phyloP scores from a whole-genome alignment of 2,888 invertebrate genomes.

The Lithosia quadra region DNA sequence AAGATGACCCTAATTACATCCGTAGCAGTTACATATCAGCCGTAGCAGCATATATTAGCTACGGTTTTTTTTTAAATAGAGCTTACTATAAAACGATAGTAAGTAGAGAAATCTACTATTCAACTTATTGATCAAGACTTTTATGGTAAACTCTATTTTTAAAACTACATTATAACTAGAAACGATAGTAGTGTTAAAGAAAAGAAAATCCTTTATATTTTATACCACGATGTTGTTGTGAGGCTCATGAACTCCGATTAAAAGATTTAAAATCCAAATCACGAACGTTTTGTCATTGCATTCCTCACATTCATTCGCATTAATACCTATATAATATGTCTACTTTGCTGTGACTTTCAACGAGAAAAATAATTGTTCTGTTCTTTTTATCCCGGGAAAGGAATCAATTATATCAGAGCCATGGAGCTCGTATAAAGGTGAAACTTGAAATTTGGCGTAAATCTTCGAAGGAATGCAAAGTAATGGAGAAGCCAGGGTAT shows the following conservation, averaged over 20 bases:
- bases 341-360: conserved; percentile 28
- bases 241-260: conserved; percentile 9
- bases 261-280: conserved; percentile 38
- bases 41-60: neutral
- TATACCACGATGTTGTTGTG: neutral
- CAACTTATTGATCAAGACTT: too few relatives aligned
- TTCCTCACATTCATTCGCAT: conserved; percentile 35
- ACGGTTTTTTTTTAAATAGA: neutral
- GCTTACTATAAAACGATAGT: too few relatives aligned
- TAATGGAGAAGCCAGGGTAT: too few relatives aligned
- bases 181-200: neutral
- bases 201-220: neutral
- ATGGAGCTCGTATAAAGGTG: too few relatives aligned
- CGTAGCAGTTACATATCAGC: too few relatives aligned
- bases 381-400: neutral
- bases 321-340: conserved; percentile 10
- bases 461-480: too few relatives aligned
- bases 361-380: neutral
- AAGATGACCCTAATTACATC: too few relatives aligned
- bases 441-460: too few relatives aligned
- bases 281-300: conserved; percentile 43
- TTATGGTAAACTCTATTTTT: too few relatives aligned
- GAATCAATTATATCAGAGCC: too few relatives aligned
- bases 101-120: too few relatives aligned
- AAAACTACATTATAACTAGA: too few relatives aligned